Conservation (phyloP, 2,797 vertebrate genomes). For the Erithacus rubecula region DNA sequence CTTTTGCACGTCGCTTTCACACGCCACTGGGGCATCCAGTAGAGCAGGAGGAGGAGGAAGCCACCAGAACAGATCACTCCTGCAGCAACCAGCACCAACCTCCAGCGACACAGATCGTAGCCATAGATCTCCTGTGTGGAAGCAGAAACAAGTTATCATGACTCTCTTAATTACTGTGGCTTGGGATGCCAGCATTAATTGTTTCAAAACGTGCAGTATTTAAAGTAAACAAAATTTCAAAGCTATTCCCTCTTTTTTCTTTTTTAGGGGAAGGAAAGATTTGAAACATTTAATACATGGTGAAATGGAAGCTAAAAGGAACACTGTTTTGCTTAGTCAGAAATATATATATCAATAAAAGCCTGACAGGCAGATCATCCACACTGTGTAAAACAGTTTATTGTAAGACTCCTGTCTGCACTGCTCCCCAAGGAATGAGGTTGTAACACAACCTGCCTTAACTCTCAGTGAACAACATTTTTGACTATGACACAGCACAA, state of each 20-base stretch:
- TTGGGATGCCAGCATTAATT: not conserved
- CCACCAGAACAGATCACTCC: slow-evolving; percentile 91
- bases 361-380: not conserved
- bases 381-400: not conserved
- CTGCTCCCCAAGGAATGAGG: not conserved
- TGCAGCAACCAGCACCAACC: slow-evolving; percentile 84
- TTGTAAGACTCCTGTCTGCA: not conserved
- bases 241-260: not conserved
- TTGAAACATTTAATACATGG: not conserved
- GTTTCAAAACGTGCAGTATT: not conserved
- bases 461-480: not conserved
- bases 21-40: slow-evolving; percentile 98
- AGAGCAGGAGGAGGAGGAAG: slow-evolving; percentile 95
- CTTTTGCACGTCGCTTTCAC: slow-evolving; percentile 90
- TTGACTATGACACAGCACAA: not conserved
- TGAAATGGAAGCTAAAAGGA: not conserved
- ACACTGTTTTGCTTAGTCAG: not conserved
- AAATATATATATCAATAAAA: not conserved
- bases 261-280: not conserved
- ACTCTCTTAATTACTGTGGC: not conserved
- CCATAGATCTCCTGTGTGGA: slow-evolving; percentile 87
- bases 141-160: not conserved
- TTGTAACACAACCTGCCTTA: not conserved
- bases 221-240: not conserved
- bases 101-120: slow-evolving; percentile 90